Conservation (phyloP, 2,888 invertebrate genomes). For the Cremastinae sp. region DNA sequence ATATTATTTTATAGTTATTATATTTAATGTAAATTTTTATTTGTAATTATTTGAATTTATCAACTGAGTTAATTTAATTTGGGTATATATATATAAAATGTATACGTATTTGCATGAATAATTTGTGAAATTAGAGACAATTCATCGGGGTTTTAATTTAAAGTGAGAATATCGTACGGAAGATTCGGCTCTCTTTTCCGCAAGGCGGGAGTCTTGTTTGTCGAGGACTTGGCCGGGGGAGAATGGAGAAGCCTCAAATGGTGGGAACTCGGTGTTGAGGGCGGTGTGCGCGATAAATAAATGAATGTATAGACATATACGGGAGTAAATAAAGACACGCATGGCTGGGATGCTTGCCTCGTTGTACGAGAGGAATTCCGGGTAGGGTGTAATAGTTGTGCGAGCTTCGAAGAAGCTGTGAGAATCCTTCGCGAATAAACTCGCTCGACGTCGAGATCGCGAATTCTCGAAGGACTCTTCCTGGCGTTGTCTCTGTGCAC, state of each 20-base stretch:
- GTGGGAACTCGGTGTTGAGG: slow-evolving; percentile 61
- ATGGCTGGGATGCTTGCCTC: background rate
- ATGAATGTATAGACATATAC: background rate
- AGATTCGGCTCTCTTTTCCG: slow-evolving; percentile 58
- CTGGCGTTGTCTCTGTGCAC: slow-evolving; percentile 63
- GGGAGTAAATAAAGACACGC: background rate
- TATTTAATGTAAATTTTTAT: background rate
- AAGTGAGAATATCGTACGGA: slow-evolving; percentile 57
- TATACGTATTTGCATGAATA: too few relatives aligned
- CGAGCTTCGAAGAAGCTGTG: slow-evolving; percentile 35
- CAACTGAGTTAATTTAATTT: too few relatives aligned
- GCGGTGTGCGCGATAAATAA: slow-evolving; percentile 4
- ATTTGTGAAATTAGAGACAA: too few relatives aligned
- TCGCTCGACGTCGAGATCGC: slow-evolving; percentile 69
- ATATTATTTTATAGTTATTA: background rate
- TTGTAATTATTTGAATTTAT: background rate
- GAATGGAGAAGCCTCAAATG: slow-evolving; percentile 74
- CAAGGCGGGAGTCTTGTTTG: slow-evolving; percentile 63
- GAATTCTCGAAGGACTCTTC: slow-evolving; percentile 69
- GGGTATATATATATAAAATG: too few relatives aligned
- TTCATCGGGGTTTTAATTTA: too few relatives aligned
- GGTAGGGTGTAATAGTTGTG: slow-evolving; percentile 51
- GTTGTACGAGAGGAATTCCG: slow-evolving; percentile 51
- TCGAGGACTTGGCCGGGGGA: slow-evolving; percentile 61
- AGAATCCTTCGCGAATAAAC: slow-evolving; percentile 71